These are phyloP conservation scores for Leptinotarsa lineolata DNA, from an alignment of 1,140 invertebrate species.

Conservation along the genomic window DNA sequence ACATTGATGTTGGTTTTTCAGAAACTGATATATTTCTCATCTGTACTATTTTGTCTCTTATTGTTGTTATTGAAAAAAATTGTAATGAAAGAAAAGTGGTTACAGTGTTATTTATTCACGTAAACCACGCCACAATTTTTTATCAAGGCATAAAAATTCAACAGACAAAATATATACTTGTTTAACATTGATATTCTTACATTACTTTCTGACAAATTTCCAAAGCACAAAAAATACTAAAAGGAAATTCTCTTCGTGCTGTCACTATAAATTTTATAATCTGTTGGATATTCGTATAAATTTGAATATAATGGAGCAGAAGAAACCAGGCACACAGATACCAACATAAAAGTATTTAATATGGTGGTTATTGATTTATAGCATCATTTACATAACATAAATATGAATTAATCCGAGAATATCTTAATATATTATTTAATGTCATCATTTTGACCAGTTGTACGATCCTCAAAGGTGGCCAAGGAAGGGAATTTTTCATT, in stretches of 20 bases:
- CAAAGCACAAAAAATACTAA: conserved; percentile 3
- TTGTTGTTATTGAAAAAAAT: too few relatives aligned
- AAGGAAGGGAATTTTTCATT: neutral
- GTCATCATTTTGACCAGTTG: conserved; percentile 33
- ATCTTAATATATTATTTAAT: conserved; percentile 43
- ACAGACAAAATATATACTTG: too few relatives aligned
- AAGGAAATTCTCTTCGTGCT: conserved; percentile 12
- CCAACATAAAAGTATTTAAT: conserved; percentile 30
- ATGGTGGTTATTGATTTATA: conserved; percentile 39
- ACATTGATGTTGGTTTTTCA: too few relatives aligned
- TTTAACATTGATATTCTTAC: too few relatives aligned
- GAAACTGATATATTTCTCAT: too few relatives aligned
- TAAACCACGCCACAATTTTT: too few relatives aligned
- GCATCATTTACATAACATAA: conserved; percentile 40
- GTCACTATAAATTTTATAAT: conserved; percentile 24
- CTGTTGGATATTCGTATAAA: conserved; percentile 27
- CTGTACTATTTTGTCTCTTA: too few relatives aligned
- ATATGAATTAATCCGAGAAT: conserved; percentile 38
- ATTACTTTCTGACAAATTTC: conserved; percentile 21
- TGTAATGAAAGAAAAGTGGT: too few relatives aligned
- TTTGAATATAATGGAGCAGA: conserved; percentile 30
- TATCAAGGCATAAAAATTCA: too few relatives aligned
- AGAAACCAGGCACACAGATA: conserved; percentile 23
- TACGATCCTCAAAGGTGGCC: conserved; percentile 5
- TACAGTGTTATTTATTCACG: too few relatives aligned